phyloP scores from a whole-genome alignment of 2,797 vertebrate genomes.

The Paratrypauchen microcephalus region DNA sequence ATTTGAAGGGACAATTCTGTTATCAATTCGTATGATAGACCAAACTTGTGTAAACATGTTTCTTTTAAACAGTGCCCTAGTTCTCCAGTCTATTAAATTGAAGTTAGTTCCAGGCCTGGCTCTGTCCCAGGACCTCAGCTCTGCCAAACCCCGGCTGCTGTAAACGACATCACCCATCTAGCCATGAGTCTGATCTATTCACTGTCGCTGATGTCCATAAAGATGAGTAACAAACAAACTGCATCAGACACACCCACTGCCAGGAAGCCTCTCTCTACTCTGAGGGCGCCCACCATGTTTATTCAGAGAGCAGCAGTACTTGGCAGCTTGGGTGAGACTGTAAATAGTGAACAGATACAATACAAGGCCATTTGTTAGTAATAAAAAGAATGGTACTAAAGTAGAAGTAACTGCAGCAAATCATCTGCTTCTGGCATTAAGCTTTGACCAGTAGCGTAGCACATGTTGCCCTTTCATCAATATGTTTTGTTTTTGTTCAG shows the following conservation, averaged over 20 bases:
- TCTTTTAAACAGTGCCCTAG: constrained; percentile 37
- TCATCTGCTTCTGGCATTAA: background rate
- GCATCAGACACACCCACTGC: constrained; percentile 58
- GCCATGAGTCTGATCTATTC: constrained; percentile 62
- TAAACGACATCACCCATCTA: constrained; percentile 32
- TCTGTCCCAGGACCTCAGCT: constrained; percentile 31
- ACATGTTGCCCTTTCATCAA: background rate
- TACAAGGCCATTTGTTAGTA: constrained; percentile 31
- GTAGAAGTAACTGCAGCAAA: background rate
- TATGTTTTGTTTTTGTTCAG: background rate
- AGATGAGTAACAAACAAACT: constrained; percentile 61
- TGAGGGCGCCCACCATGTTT: constrained; percentile 71
- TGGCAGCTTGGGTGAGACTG: constrained; percentile 57
- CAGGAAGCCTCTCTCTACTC: constrained; percentile 66
- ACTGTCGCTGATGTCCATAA: constrained; percentile 57
- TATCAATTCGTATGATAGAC: background rate
- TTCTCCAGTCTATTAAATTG: constrained; percentile 35
- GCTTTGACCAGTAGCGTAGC: background rate
- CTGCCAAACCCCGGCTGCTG: constrained; percentile 33
- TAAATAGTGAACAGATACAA: constrained; percentile 27
- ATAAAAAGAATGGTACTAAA: constrained; percentile 17
- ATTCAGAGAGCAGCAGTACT: constrained; percentile 72
- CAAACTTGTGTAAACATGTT: background rate
- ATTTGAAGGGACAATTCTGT: background rate
- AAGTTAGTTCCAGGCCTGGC: constrained; percentile 53